Conservation (phyloP, 2,113 vertebrate genomes). For the Podilymbus podiceps region DNA sequence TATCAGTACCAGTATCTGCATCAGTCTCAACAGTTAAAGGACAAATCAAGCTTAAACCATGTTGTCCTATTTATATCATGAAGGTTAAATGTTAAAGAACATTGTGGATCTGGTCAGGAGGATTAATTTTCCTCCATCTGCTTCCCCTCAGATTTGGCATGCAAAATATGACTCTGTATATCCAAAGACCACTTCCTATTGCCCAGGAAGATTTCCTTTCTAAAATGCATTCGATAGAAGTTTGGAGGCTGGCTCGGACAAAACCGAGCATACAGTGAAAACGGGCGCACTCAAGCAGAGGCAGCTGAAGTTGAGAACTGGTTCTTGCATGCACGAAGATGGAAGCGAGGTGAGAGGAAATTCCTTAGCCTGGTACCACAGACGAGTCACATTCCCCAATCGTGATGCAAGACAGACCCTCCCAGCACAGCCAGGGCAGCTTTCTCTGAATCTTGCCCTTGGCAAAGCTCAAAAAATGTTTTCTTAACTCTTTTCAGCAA, state of each 20-base stretch:
- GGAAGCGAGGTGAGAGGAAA: neutral
- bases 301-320: neutral
- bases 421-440: neutral
- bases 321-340: neutral
- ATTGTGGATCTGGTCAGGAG: neutral
- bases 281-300: fast-evolving
- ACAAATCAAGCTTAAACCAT: neutral
- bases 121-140: conserved; percentile 32
- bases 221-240: neutral
- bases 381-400: neutral
- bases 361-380: neutral
- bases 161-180: neutral
- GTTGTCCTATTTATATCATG: neutral
- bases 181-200: neutral
- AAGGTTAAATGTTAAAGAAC: conserved; percentile 23
- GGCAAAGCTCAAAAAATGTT: neutral
- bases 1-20: neutral
- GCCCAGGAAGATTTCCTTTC: neutral
- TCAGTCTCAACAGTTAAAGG: neutral
- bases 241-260: neutral
- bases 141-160: neutral
- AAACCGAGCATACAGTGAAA: fast-evolving
- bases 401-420: fast-evolving
- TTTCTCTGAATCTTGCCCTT: neutral
- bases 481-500: neutral